Percentiles rank a stretch among this genome's conserved stretches.
Conservation (phyloP, 1,140 invertebrate genomes). For the Drosophila suzukii region DNA sequence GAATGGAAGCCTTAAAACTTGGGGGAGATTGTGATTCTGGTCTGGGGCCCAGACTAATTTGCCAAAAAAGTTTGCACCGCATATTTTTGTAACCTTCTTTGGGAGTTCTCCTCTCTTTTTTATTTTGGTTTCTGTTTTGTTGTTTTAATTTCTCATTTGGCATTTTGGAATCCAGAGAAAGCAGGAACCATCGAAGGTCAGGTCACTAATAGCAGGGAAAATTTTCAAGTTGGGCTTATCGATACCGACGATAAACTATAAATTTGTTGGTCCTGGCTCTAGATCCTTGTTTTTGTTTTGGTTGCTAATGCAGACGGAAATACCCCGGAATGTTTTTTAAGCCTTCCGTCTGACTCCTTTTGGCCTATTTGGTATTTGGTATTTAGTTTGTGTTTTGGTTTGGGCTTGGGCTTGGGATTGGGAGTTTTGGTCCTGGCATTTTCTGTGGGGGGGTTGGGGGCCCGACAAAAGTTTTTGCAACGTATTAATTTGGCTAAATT, state of each 20-base stretch:
- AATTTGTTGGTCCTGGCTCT: conserved; percentile 61
- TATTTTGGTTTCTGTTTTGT: conserved; percentile 37
- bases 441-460: not conserved
- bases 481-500: conserved; percentile 85
- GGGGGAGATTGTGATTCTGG: conserved; percentile 6
- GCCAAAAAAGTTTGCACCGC: conserved; percentile 81
- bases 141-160: conserved; percentile 80
- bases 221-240: conserved; percentile 83
- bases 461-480: conserved; percentile 74
- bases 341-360: conserved; percentile 32
- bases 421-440: conserved; percentile 11
- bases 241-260: conserved; percentile 84
- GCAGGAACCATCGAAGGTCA: conserved; percentile 48
- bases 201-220: conserved; percentile 58
- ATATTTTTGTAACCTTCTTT: conserved; percentile 80
- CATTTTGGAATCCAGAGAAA: conserved; percentile 57
- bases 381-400: not conserved
- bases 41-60: conserved; percentile 74
- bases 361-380: not conserved
- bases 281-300: conserved; percentile 4
- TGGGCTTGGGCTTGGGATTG: not conserved
- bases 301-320: conserved; percentile 61
- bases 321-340: conserved; percentile 41
- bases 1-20: conserved; percentile 37
- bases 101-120: conserved; percentile 17